Conservation (phyloP, 1,140 invertebrate genomes). For the Drosophila parabipectinata region DNA sequence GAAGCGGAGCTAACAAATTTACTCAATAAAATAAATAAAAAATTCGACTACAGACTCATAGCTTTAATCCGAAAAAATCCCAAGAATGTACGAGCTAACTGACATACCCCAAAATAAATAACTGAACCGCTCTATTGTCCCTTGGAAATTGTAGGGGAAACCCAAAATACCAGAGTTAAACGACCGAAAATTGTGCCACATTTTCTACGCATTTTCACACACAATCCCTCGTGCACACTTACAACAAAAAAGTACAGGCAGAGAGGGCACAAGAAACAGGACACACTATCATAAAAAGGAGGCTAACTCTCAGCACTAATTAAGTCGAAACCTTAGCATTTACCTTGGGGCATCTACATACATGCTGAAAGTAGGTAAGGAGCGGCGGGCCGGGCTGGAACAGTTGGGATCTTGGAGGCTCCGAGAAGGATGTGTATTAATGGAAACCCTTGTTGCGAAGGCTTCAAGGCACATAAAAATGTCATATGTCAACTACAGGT, state of each 20-base stretch:
- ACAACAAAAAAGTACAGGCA: neutral
- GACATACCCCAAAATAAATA: slow-evolving; percentile 1
- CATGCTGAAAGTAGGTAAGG: neutral
- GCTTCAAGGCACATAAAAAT: slow-evolving; percentile 71
- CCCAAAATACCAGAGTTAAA: slow-evolving; percentile 43
- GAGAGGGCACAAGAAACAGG: neutral
- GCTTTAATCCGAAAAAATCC: neutral
- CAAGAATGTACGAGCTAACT: neutral
- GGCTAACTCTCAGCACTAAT: slow-evolving; percentile 66
- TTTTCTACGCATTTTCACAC: slow-evolving; percentile 49
- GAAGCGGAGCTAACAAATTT: too few species aligned
- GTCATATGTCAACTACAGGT: slow-evolving; percentile 78
- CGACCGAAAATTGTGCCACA: slow-evolving; percentile 60
- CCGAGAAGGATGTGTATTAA: slow-evolving; percentile 48
- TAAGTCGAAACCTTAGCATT: slow-evolving; percentile 78
- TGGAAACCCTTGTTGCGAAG: slow-evolving; percentile 68
- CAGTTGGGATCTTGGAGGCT: slow-evolving; percentile 17
- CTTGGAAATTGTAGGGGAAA: neutral
- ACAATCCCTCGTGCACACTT: neutral
- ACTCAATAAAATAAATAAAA: neutral
- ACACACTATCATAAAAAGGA: slow-evolving; percentile 47
- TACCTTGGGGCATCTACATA: slow-evolving; percentile 60
- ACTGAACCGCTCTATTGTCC: slow-evolving; percentile 18
- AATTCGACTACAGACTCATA: too few species aligned
- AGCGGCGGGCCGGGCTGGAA: too few species aligned